These are phyloP conservation scores for Polymixis flavicincta DNA, from an alignment of 2,888 invertebrate species.

Conservation along the genomic window DNA sequence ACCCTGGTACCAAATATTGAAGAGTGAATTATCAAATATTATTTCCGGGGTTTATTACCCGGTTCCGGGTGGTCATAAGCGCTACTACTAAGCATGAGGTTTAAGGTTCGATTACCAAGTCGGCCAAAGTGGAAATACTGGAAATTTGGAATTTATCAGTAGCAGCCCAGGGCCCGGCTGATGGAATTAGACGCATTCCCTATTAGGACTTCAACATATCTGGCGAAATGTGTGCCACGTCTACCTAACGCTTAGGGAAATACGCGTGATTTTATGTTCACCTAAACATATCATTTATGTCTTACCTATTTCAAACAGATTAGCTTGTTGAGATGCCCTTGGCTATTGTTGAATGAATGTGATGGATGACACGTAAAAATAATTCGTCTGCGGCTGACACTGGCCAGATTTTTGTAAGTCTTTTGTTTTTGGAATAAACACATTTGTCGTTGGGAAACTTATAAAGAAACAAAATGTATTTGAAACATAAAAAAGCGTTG, in stretches of 20 bases:
- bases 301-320: conserved; percentile 15
- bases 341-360: conserved; percentile 13
- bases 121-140: too few relatives aligned
- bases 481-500: background rate
- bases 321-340: background rate
- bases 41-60: too few relatives aligned
- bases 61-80: background rate
- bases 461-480: background rate
- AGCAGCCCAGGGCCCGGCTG: too few relatives aligned
- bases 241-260: too few relatives aligned
- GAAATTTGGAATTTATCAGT: too few relatives aligned
- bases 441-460: background rate
- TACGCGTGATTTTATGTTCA: background rate
- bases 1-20: too few relatives aligned
- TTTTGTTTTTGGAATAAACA: conserved; percentile 17
- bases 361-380: conserved; percentile 18
- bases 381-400: conserved; percentile 17
- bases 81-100: background rate
- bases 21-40: too few relatives aligned
- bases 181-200: too few relatives aligned
- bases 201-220: background rate
- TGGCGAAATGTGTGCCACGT: background rate
- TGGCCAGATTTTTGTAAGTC: background rate
- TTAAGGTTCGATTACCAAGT: background rate
- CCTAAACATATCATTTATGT: background rate